Evolutionary conservation across 2,113 vertebrate genomes (phyloP), one percentile per base, ranked within the genome.

Genomic region (Laticauda colubrina): DNA sequence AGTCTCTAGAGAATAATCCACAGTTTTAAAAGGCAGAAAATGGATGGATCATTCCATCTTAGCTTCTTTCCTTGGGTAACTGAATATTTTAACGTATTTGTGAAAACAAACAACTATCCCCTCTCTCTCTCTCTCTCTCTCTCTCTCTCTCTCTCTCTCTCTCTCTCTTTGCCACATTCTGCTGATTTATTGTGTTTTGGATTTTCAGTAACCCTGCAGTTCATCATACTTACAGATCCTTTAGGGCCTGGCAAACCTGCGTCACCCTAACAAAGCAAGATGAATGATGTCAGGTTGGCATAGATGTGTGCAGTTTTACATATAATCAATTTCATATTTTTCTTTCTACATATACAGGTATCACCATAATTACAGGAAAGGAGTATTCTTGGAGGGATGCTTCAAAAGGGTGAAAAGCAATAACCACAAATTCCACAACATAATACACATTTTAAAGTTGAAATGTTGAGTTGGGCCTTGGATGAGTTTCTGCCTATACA

Each of bases 201-300:
- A 39, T 81, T 93, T 90, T 94, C 69, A 92, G 2, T 85, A 94
- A 26, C 45, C 93, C 61, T 93, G 85, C 0, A 94, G 15, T 92
- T 96, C 26, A 61, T 95, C 95, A 92, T 98, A 98, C 98, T 98
- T 97, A 99, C 99, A 92, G 98, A 97, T 98, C 99, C 99, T 96
- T 99, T 99, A 92, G 98, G 89, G 94, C 99, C 99, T 91, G 96
- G n/a, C 87, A 98, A 97, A 97, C 99, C 99, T 90, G 92, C 5
- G n/a, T 98, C 98, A 95, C 99, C 99, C 99, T 99, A 97, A 94
- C 93, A 85, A 90, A 96, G 96, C 94, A 97, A 95, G 85, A 96
- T 21, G 96, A 94, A 92, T 29, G 89, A 3, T 61, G 69, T 97
- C 93, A 97, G 87, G 94, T 96, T 18, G 90, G 39, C 64, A 90